Evolutionary conservation across 2,888 invertebrate species (phyloP).

Genomic region (Xiphydria camelus): DNA sequence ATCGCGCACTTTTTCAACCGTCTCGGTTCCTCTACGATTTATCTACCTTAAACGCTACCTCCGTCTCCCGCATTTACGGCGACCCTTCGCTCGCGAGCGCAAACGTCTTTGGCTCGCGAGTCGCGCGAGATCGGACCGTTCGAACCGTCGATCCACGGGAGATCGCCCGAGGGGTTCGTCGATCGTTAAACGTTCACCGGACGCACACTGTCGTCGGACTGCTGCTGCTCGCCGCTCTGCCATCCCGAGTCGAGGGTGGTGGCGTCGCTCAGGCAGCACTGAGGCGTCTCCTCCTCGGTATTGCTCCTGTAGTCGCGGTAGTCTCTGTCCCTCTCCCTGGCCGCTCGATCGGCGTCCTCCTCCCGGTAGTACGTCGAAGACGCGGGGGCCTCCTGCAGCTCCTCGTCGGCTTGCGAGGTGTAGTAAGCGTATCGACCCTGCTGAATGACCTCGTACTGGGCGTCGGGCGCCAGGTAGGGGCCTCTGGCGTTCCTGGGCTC

Average conservation of each 20-base stretch:
- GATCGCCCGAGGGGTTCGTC: no score
- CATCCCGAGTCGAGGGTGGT: slow-evolving; percentile 71
- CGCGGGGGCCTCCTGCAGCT: slow-evolving; percentile 35
- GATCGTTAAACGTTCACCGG: slow-evolving; percentile 53
- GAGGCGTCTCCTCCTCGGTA: slow-evolving; percentile 50
- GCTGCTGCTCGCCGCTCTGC: slow-evolving; percentile 64
- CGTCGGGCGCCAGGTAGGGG: slow-evolving; percentile 64
- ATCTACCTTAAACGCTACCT: no score
- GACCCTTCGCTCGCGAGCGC: no score
- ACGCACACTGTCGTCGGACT: slow-evolving; percentile 45
- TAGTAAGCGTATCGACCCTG: slow-evolving; percentile 53
- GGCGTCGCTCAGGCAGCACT: slow-evolving; percentile 64
- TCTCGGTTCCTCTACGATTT: no score
- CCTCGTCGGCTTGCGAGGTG: slow-evolving; percentile 42
- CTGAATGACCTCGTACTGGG: slow-evolving; percentile 67
- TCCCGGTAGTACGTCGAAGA: slow-evolving; percentile 32
- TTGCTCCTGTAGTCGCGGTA: slow-evolving; percentile 59
- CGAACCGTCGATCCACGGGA: no score
- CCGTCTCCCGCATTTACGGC: no score
- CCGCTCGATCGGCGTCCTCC: slow-evolving; percentile 37
- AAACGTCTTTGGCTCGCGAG: no score
- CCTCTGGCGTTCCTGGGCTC: slow-evolving; percentile 50
- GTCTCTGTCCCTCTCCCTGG: slow-evolving; percentile 55
- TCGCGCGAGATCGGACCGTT: no score
- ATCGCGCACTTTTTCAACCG: no score